Evolutionary conservation across 92 coral and sea anemone species (phyloP).

Genomic region (Porites rus): DNA sequence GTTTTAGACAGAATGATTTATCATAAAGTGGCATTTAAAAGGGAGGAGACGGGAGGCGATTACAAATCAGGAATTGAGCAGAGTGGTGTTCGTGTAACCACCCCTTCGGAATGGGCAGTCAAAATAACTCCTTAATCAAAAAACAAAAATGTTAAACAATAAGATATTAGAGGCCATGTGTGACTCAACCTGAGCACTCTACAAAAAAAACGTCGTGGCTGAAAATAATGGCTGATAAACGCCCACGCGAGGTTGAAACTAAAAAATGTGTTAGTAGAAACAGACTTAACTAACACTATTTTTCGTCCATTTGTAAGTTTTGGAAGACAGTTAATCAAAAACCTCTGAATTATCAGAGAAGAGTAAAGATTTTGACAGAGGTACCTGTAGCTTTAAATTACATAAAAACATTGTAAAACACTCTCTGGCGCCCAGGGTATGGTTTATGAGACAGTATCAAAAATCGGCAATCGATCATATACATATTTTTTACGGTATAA

Average conservation of each 20-base stretch:
- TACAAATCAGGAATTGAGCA: not conserved
- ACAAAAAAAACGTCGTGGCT: no score
- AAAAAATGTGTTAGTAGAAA: no score
- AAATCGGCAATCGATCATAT: no score
- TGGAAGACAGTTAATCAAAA: not conserved
- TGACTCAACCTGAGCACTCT: no score
- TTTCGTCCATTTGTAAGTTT: not conserved
- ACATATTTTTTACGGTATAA: no score
- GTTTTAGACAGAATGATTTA: conserved; percentile 2
- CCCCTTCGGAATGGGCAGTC: not conserved
- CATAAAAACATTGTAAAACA: not conserved
- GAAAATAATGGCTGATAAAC: not conserved
- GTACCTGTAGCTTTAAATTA: not conserved
- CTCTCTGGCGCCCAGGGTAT: no score
- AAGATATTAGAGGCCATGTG: not conserved
- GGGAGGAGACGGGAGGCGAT: not conserved
- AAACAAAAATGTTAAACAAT: not conserved
- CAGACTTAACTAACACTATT: not conserved
- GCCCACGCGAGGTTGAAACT: not conserved
- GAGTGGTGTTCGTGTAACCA: not conserved
- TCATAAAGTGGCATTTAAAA: not conserved
- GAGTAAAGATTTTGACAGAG: not conserved
- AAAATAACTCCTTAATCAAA: not conserved
- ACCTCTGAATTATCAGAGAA: not conserved
- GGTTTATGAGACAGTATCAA: no score